A percentile compares a stretch with the other conserved stretches of the same genome.
These are phyloP conservation scores for Gallinago jamesoni DNA, from an alignment of 2,113 vertebrate genomes.

Conservation along the genomic window DNA sequence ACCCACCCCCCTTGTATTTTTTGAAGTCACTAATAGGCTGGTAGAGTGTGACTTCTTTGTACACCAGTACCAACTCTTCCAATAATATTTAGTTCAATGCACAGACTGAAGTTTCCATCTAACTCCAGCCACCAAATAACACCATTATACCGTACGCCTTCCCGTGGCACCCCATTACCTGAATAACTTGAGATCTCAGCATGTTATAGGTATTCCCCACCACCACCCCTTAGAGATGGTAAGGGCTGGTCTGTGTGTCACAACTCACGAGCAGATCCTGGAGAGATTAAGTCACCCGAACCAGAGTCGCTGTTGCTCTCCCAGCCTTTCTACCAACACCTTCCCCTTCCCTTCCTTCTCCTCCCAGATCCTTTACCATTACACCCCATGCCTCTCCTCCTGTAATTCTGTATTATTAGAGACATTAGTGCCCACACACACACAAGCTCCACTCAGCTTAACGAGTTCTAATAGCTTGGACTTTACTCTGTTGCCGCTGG, in stretches of 20 bases:
- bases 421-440: not conserved
- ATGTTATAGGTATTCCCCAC: not conserved
- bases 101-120: not conserved
- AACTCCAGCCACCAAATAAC: not conserved
- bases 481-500: not conserved
- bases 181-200: fast-evolving
- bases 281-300: not conserved
- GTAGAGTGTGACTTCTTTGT: not conserved
- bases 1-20: not conserved
- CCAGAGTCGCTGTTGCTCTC: fast-evolving
- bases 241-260: not conserved
- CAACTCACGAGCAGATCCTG: not conserved
- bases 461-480: fast-evolving
- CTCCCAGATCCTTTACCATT: not conserved
- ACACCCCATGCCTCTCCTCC: not conserved
- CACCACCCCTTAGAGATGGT: not conserved
- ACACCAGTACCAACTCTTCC: not conserved
- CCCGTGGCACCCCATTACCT: not conserved
- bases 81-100: not conserved
- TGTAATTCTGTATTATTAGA: not conserved
- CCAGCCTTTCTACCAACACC: not conserved
- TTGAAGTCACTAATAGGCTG: not conserved
- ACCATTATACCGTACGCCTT: not conserved
- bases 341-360: not conserved
- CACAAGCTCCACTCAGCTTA: not conserved